Base-by-base conservation (phyloP, 2,888 invertebrate species). In the Drosophila kanekoi region DNA sequence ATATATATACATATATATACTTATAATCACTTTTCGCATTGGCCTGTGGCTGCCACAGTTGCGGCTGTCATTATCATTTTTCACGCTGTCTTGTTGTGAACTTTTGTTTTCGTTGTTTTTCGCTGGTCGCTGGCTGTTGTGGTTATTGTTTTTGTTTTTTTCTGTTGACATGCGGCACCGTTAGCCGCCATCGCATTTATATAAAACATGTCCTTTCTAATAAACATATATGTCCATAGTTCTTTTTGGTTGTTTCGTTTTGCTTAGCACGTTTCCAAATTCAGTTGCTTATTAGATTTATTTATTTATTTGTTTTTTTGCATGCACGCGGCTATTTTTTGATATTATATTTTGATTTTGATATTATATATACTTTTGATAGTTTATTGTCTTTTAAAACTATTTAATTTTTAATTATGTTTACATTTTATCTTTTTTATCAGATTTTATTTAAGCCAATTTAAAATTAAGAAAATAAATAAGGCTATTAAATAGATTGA, bases 51-150 rank as follows among this genome's bases (percentile, higher is more conserved):
- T 61, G 72, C 73, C 69, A 70, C 72, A 71, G 60, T 70, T 70
- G 74, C 72, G 70, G 66, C 58, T 72, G 73, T 73, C 85, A 81
- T 77, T 83, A 87, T 85, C 68, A 87, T 87, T 83, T 81, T 83
- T 87, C 70, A 81, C 72, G 68, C 74, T 74, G 69, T 72, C 67
- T 79, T 59, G 58, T 38, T 74, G 56, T 61, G 28, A 40, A 52
- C 16, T 54, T n/a, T 45, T 47, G 32, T 20, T 57, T 23, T 41
- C 60, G 54, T 59, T 67, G 59, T 23, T 47, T 2, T 65, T 49
- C 32, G 37, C 18, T 63, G 13, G 44, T 63, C 20, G 35, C 40
- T 74, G 43, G 38, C 45, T 72, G 57, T 67, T 63, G 60, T 49
- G 37, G 44, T 53, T 71, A n/a, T 51, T 68, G 49, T 40, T 63